phyloP scores from a whole-genome alignment of 2,888 invertebrate species.

The Acronicta psi region DNA sequence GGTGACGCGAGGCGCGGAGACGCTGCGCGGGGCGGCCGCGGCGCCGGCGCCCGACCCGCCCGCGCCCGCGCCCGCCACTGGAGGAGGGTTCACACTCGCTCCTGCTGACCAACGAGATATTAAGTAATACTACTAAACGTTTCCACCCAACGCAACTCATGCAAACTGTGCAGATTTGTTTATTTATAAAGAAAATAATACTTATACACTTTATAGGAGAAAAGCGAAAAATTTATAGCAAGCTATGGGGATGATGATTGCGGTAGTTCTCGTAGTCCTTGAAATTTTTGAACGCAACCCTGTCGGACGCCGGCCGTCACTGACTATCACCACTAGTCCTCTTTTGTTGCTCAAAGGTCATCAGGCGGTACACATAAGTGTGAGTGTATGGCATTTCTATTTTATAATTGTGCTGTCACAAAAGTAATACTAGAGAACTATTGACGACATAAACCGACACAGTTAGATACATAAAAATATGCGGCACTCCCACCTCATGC shows the following conservation, averaged over 20 bases:
- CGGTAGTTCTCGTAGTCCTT: slow-evolving; percentile 63
- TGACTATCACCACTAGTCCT: slow-evolving; percentile 47
- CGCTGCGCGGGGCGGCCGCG: slow-evolving; percentile 22
- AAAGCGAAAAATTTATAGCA: slow-evolving; percentile 43
- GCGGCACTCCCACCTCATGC: slow-evolving; percentile 77
- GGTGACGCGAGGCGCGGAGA: slow-evolving; percentile 37
- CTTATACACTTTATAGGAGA: slow-evolving; percentile 7
- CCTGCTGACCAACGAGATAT: slow-evolving; percentile 28
- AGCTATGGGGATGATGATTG: slow-evolving; percentile 39
- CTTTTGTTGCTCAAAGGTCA: slow-evolving; percentile 26
- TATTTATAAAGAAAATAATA: background rate
- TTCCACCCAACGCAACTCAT: slow-evolving; percentile 17
- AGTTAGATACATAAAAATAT: slow-evolving; percentile 47
- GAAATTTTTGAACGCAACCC: slow-evolving; percentile 73
- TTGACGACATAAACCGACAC: slow-evolving; percentile 44
- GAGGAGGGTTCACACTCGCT: slow-evolving; percentile 43
- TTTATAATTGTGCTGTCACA: slow-evolving; percentile 62
- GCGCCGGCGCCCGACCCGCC: slow-evolving; percentile 36
- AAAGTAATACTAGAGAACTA: slow-evolving; percentile 40
- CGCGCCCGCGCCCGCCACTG: slow-evolving; percentile 44
- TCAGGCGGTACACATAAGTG: slow-evolving; percentile 8
- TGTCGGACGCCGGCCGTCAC: slow-evolving; percentile 35
- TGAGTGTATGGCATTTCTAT: slow-evolving; percentile 48
- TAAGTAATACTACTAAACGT: slow-evolving; percentile 9
- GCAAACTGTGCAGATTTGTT: slow-evolving; percentile 30